Conservation (phyloP, 1,140 invertebrate species). For the Hestina assimilis region DNA sequence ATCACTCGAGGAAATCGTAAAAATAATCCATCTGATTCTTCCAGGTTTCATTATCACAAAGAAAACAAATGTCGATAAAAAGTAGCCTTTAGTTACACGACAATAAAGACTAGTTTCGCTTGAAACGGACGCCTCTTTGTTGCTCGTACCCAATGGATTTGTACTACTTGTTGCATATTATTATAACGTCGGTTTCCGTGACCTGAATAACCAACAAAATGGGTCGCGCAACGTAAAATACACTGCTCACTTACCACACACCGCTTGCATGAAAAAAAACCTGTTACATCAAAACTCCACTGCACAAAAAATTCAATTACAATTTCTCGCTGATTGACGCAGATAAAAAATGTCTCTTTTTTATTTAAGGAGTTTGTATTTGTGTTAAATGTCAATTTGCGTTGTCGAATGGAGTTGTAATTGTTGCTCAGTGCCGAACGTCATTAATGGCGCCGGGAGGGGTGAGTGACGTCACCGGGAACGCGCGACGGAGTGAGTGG, state of each 20-base stretch:
- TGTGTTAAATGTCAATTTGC: conserved; percentile 32
- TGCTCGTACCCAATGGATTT: conserved; percentile 8
- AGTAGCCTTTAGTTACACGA: neutral
- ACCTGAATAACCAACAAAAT: conserved; percentile 16
- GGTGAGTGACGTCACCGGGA: conserved; percentile 37
- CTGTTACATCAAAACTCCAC: conserved; percentile 5
- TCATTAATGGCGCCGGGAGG: conserved; percentile 30
- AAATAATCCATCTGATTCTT: conserved; percentile 12
- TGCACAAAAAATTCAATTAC: neutral
- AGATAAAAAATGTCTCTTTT: conserved; percentile 3
- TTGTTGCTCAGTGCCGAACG: conserved; percentile 17
- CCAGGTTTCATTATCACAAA: conserved; percentile 10
- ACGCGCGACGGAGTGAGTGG: conserved; percentile 1
- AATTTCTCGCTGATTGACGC: neutral
- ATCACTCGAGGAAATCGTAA: conserved; percentile 2
- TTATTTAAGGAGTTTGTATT: conserved; percentile 19
- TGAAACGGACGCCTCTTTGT: conserved; percentile 1
- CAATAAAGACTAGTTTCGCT: neutral
- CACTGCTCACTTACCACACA: conserved; percentile 4
- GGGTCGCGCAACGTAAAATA: conserved; percentile 9
- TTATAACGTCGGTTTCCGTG: conserved; percentile 3
- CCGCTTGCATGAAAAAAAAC: conserved; percentile 11
- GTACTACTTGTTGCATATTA: conserved; percentile 22
- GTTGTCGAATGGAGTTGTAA: conserved; percentile 19
- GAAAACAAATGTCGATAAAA: neutral